Percentiles rank a stretch among this genome's conserved stretches.
Evolutionary conservation across 2,888 invertebrate genomes (phyloP).

Genomic region (Trachelus troglodyta): DNA sequence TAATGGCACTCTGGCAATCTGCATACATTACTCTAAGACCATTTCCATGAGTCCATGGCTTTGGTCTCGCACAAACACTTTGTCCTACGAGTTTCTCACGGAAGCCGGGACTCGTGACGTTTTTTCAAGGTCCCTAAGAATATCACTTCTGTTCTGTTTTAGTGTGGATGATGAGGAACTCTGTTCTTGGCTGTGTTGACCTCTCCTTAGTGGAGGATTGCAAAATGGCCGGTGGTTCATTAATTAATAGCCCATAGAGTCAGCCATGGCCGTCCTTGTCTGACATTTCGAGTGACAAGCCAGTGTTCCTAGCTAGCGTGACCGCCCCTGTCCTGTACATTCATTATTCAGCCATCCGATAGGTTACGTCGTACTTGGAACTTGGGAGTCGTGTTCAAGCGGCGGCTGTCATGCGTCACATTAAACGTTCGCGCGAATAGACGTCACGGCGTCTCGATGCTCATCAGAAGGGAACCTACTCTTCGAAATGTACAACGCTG

Average conservation of each 20-base stretch:
- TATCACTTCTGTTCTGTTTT: background rate
- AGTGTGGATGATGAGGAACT: background rate
- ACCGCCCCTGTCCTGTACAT: conserved; percentile 57
- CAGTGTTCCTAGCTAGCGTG: conserved; percentile 59
- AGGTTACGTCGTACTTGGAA: conserved; percentile 53
- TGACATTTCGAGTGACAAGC: conserved; percentile 65
- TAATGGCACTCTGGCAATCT: conserved; percentile 60
- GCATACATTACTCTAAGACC: conserved; percentile 53
- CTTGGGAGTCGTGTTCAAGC: conserved; percentile 43
- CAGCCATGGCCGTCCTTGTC: conserved; percentile 50
- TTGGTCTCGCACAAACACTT: conserved; percentile 27
- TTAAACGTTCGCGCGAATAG: conserved; percentile 50
- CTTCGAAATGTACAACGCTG: background rate
- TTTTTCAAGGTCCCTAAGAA: conserved; percentile 44
- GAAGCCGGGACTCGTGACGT: conserved; percentile 52
- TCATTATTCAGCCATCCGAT: conserved; percentile 62
- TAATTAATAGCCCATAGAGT: conserved; percentile 60
- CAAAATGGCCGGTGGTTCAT: conserved; percentile 44
- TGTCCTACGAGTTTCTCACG: conserved; percentile 58
- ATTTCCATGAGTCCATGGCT: background rate
- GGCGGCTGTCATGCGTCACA: conserved; percentile 50
- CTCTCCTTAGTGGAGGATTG: background rate
- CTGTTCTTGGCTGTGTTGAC: background rate
- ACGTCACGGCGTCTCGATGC: conserved; percentile 20
- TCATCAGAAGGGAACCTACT: background rate